A percentile compares a stretch with the other conserved stretches of the same genome.
Evolutionary conservation across 2,113 vertebrate genomes (phyloP).

Genomic region (Himantopus leucocephalus): DNA sequence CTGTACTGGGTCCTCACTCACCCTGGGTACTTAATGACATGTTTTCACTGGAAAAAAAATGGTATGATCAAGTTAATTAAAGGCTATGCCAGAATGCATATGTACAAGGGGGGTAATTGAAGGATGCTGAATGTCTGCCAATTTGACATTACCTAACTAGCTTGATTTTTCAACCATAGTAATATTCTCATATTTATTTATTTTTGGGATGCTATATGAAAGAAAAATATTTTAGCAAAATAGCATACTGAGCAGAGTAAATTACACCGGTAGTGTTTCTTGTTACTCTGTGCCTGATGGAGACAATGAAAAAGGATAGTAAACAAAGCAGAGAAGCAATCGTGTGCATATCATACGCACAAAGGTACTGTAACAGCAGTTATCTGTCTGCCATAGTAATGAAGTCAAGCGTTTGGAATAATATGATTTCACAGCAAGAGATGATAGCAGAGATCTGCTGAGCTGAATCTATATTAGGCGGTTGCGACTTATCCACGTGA

Average conservation of each 20-base stretch:
- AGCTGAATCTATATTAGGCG: slow-evolving; percentile 10
- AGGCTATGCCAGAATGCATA: slow-evolving; percentile 27
- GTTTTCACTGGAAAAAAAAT: slow-evolving; percentile 44
- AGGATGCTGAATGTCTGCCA: slow-evolving; percentile 26
- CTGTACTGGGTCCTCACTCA: neutral
- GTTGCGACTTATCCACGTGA: slow-evolving; percentile 12
- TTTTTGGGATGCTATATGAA: neutral
- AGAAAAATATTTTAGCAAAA: slow-evolving; percentile 20
- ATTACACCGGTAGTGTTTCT: neutral
- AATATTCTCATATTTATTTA: slow-evolving; percentile 10
- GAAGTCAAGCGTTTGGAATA: slow-evolving; percentile 17
- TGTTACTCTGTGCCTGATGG: neutral
- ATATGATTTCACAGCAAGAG: slow-evolving; percentile 18
- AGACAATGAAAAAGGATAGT: neutral
- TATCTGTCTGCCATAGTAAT: slow-evolving; percentile 24
- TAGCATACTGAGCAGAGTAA: neutral
- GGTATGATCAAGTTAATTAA: slow-evolving; percentile 3
- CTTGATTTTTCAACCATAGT: slow-evolving; percentile 30
- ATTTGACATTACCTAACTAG: slow-evolving; percentile 28
- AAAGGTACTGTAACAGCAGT: neutral
- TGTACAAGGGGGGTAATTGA: slow-evolving; percentile 18
- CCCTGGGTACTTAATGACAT: slow-evolving; percentile 3
- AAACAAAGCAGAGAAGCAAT: neutral
- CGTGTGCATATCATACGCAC: neutral
- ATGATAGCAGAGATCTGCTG: neutral